phyloP scores from a whole-genome alignment of 1,140 invertebrate species.

The Lasaia peninsularis region DNA sequence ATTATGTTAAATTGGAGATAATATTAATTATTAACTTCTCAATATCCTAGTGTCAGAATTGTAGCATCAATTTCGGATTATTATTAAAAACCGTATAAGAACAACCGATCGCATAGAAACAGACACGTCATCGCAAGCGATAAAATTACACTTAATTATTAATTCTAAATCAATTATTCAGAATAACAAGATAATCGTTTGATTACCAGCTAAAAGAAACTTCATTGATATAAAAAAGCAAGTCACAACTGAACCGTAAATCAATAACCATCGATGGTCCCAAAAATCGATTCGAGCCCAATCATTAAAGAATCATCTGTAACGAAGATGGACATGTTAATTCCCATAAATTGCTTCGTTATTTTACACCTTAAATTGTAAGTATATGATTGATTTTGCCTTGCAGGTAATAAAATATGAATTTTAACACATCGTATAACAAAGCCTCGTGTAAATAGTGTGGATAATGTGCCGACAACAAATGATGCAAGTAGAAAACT shows the following conservation, averaged over 20 bases:
- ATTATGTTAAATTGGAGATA: too few species aligned
- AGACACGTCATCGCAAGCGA: not conserved
- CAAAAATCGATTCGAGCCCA: conserved; percentile 59
- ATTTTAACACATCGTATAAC: conserved; percentile 61
- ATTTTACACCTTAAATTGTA: conserved; percentile 28
- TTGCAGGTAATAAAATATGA: conserved; percentile 29
- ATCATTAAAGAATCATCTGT: conserved; percentile 71
- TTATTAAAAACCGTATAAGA: too few species aligned
- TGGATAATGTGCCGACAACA: conserved; percentile 65
- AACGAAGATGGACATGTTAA: conserved; percentile 69
- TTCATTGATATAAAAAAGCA: conserved; percentile 48
- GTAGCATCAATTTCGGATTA: too few species aligned
- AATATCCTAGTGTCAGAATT: too few species aligned
- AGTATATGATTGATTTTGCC: conserved; percentile 37
- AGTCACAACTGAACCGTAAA: conserved; percentile 67
- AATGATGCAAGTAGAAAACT: conserved; percentile 69
- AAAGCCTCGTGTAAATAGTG: conserved; percentile 68
- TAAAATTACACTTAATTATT: conserved; percentile 9
- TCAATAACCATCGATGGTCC: conserved; percentile 65
- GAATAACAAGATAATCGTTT: conserved; percentile 53
- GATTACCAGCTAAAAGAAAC: conserved; percentile 35
- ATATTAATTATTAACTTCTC: too few species aligned
- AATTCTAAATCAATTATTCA: conserved; percentile 31
- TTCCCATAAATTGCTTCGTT: conserved; percentile 29
- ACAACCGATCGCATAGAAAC: not conserved